Evolutionary conservation across 1,140 invertebrate genomes (phyloP).

Genomic region (Olivierus martensii): DNA sequence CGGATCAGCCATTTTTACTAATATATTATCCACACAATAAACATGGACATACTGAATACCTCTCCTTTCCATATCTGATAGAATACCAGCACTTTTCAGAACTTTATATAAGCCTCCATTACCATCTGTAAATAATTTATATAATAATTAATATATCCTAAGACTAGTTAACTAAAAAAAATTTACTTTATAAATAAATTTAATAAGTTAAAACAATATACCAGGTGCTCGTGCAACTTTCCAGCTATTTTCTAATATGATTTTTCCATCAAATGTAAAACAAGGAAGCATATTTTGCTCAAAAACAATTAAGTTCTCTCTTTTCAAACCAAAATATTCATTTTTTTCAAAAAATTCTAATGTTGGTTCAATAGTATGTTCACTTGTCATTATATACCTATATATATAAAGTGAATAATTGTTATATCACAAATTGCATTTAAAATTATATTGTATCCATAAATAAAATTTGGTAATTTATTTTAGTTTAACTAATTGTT

Average conservation of each 20-base stretch:
- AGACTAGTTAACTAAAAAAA: not conserved
- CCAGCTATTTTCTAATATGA: constrained; percentile 61
- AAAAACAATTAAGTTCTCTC: constrained; percentile 73
- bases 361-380: constrained; percentile 76
- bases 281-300: constrained; percentile 87
- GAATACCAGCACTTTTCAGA: constrained; percentile 53
- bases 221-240: constrained; percentile 73
- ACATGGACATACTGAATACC: constrained; percentile 84
- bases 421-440: not conserved
- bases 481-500: no score
- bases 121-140: constrained; percentile 42
- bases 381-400: constrained; percentile 91
- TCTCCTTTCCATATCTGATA: constrained; percentile 64
- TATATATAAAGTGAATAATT: no score
- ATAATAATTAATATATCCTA: not conserved
- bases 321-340: constrained; percentile 71
- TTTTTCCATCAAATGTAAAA: constrained; percentile 86
- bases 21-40: constrained; percentile 97
- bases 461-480: no score
- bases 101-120: constrained; percentile 93
- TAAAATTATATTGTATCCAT: not conserved
- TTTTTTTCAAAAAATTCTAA: constrained; percentile 62
- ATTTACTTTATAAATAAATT: not conserved
- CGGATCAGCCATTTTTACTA: constrained; percentile 96
- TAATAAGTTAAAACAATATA: not conserved